phyloP scores from a whole-genome alignment of 2,113 vertebrate genomes.

The Rattus norvegicus region GRCr8 NC_086020.1:113595001-113595500 shows the following conservation, averaged over 20 bases:
- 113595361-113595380: too few species aligned
- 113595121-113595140: background rate
- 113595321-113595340: too few species aligned
- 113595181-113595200: background rate
- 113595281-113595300: background rate
- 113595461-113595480: too few species aligned
- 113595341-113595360: too few species aligned
- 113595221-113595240: background rate
- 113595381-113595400: too few species aligned
- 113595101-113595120: background rate
- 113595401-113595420: too few species aligned
- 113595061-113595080: background rate
- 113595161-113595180: background rate
- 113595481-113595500: too few species aligned
- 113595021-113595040: too few species aligned
- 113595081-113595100: background rate
- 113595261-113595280: background rate
- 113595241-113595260: background rate
- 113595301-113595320: too few species aligned
- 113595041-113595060: background rate
- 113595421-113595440: too few species aligned
- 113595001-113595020: too few species aligned
- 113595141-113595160: background rate
- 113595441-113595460: too few species aligned
- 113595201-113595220: background rate